Conservation (phyloP, 2,797 vertebrate genomes). For the Podarcis siculus region DNA sequence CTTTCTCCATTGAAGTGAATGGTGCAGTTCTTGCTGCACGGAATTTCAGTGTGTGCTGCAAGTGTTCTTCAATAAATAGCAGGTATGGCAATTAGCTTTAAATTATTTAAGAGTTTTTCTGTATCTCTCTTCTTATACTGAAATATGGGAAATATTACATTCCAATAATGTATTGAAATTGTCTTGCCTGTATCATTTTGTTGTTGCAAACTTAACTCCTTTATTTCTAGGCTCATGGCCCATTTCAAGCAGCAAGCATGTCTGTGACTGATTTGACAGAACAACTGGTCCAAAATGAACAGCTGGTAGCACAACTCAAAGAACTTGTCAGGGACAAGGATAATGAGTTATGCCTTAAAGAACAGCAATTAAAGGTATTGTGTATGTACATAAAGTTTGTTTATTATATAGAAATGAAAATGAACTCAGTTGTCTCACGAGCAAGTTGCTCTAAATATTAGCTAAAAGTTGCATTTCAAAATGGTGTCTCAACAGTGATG, state of each 20-base stretch:
- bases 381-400: accelerated
- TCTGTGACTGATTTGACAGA: conserved; percentile 81
- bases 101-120: neutral
- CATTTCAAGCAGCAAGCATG: conserved; percentile 34
- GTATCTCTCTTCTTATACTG: neutral
- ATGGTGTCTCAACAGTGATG: neutral
- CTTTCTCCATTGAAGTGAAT: neutral
- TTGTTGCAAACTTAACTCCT: neutral
- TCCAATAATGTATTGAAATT: neutral
- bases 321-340: conserved; percentile 90
- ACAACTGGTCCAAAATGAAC: conserved; percentile 84
- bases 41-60: neutral
- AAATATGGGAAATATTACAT: neutral
- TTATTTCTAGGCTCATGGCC: conserved; percentile 70
- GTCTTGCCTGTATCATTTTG: neutral
- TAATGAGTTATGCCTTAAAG: conserved; percentile 80
- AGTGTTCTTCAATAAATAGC: neutral
- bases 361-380: conserved; percentile 87
- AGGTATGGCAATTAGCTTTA: neutral
- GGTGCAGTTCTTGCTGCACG: neutral
- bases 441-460: neutral
- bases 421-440: accelerated
- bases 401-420: neutral
- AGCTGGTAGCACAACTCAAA: conserved; percentile 88
- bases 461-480: neutral